Base-by-base conservation (phyloP, 2,113 vertebrate genomes). In the Anhinga rufa region DNA sequence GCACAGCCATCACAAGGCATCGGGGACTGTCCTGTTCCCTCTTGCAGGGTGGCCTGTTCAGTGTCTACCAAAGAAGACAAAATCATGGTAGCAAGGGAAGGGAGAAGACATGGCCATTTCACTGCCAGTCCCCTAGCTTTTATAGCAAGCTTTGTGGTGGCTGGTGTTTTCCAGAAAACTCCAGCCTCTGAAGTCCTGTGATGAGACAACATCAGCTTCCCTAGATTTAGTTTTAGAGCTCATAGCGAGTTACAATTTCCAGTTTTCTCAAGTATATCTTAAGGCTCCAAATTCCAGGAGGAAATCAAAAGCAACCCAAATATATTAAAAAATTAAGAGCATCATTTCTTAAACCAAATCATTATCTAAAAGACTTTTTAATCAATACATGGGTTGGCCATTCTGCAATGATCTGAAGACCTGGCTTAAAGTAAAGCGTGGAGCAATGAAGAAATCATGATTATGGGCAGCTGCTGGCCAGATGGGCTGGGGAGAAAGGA, bases 51-150 rank as follows among this genome's bases (percentile, higher is more conserved):
- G 49, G 40, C 7, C n/a, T 48, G 34, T 22, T 36, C 34, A 61
- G 68, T 3, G 12, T 24, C 55, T 84, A 42, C 38, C 69, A 40
- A 36, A 84, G 77, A 12, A 71, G 24, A 25, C 68, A 75, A 44
- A 22, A 10, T 2, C 14, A 3, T 2, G 2, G 25, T 17, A 52
- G 3, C 32, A 65, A 74, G 48, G 38, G 42, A 68, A 86, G 7
- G 66, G 49, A 60, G 81, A n/a, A 38, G 72, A 32, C 0, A 0
- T 2, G 19, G 29, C 17, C 24, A 10, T 81, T 38, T 68, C 71
- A n/a, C 38, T 32, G 42, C 25, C 55, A 21, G 5, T 57, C 46
- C 68, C 28, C 4, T 6, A 5, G 19, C 14, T 51, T 83, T 38
- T 15, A 7, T 14, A 54, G 29, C 22, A 58, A 4, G 18, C 32